Conservation (phyloP, 2,888 invertebrate genomes). For the Allacma fusca region DNA sequence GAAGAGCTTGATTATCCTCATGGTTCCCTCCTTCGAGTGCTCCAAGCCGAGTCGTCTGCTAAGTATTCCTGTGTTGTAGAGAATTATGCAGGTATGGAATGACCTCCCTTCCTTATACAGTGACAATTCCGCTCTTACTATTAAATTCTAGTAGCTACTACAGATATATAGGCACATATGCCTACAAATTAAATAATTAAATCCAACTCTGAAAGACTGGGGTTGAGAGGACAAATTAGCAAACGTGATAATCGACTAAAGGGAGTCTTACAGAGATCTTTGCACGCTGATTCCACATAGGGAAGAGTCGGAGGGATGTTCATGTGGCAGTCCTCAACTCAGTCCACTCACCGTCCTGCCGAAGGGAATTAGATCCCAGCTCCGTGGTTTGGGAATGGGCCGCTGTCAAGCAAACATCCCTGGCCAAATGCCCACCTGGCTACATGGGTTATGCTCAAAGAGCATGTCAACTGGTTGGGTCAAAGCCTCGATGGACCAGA, state of each 20-base stretch:
- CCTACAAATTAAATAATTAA: too few species aligned
- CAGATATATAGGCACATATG: too few species aligned
- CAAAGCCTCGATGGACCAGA: constrained; percentile 34
- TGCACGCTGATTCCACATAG: constrained; percentile 33
- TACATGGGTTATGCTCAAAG: constrained; percentile 55
- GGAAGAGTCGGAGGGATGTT: constrained; percentile 45
- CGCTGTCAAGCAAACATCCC: constrained; percentile 49
- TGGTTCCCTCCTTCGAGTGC: constrained; percentile 55
- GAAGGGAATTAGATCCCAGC: constrained; percentile 47
- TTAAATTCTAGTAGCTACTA: too few species aligned
- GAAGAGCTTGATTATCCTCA: constrained; percentile 54
- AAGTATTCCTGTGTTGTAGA: constrained; percentile 50
- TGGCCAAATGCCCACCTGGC: constrained; percentile 51
- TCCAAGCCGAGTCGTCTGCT: constrained; percentile 51
- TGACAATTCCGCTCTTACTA: too few species aligned
- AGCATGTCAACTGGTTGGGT: constrained; percentile 40
- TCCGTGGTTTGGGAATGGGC: constrained; percentile 43
- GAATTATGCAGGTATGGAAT: constrained; percentile 54
- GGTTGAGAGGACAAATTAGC: background rate
- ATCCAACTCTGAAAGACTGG: too few species aligned
- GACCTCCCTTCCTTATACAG: background rate
- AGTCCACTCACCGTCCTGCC: constrained; percentile 52
- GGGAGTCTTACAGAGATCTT: constrained; percentile 12
- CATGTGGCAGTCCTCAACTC: constrained; percentile 54
- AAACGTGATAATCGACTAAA: constrained; percentile 3